phyloP scores from a whole-genome alignment of 2,888 invertebrate species.

The Atethmia centrago region DNA sequence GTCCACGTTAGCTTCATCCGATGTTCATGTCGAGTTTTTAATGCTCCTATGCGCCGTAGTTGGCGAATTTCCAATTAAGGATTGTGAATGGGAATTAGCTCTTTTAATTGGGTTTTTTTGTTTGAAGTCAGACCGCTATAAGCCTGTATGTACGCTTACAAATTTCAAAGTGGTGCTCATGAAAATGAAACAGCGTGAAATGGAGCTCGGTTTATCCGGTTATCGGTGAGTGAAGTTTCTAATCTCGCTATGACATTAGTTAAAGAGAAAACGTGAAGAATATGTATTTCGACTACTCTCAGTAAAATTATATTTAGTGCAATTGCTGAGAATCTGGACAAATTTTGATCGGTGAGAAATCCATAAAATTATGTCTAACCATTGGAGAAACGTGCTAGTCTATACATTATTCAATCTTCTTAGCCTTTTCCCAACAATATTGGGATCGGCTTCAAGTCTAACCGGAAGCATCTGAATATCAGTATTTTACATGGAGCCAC shows the following conservation, averaged over 20 bases:
- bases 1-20: constrained; percentile 46
- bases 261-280: neutral
- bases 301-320: neutral
- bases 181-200: neutral
- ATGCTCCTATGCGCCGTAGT: constrained; percentile 8
- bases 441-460: too few species aligned
- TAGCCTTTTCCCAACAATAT: too few species aligned
- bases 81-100: constrained; percentile 16
- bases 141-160: neutral
- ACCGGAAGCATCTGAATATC: too few species aligned
- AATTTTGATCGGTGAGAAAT: neutral
- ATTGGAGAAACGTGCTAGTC: neutral
- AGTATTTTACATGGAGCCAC: too few species aligned
- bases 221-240: neutral
- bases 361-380: neutral
- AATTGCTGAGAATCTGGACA: neutral
- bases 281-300: neutral
- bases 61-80: constrained; percentile 18
- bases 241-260: neutral
- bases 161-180: neutral
- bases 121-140: neutral
- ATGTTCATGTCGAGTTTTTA: constrained; percentile 40
- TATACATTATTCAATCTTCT: too few species aligned
- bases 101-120: constrained; percentile 7
- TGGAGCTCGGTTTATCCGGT: neutral